phyloP scores from a whole-genome alignment of 1,140 invertebrate species.

The Eupeodes corollae region DNA sequence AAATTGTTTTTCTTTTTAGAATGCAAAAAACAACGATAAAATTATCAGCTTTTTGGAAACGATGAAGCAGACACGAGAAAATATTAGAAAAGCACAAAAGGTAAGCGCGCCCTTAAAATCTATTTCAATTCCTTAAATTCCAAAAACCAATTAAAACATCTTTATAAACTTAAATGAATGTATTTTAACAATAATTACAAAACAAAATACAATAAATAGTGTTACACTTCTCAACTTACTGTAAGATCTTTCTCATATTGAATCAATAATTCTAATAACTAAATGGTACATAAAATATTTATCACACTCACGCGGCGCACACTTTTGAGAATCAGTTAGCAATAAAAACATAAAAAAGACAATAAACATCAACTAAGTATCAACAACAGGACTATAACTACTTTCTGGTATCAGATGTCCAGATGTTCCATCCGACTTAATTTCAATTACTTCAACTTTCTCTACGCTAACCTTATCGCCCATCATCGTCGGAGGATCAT shows the following conservation, averaged over 20 bases:
- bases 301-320: no score
- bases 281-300: no score
- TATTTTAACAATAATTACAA: no score
- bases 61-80: conserved; percentile 1
- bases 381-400: neutral
- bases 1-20: conserved; percentile 5
- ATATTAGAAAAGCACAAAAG: conserved; percentile 7
- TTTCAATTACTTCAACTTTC: conserved; percentile 35
- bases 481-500: conserved; percentile 20
- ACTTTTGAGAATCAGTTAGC: no score
- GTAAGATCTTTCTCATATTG: no score
- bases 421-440: conserved; percentile 28
- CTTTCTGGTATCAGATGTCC: conserved; percentile 28
- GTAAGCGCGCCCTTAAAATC: conserved; percentile 3
- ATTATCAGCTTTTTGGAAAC: conserved; percentile 6
- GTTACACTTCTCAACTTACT: no score
- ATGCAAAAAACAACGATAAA: conserved; percentile 3
- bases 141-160: no score
- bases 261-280: no score
- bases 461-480: conserved; percentile 19
- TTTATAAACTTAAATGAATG: no score
- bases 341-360: no score
- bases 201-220: no score
- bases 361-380: no score
- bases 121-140: neutral